These are phyloP conservation scores for Tetramorium simillimum DNA, from an alignment of 1,140 invertebrate species.

Conservation along the genomic window DNA sequence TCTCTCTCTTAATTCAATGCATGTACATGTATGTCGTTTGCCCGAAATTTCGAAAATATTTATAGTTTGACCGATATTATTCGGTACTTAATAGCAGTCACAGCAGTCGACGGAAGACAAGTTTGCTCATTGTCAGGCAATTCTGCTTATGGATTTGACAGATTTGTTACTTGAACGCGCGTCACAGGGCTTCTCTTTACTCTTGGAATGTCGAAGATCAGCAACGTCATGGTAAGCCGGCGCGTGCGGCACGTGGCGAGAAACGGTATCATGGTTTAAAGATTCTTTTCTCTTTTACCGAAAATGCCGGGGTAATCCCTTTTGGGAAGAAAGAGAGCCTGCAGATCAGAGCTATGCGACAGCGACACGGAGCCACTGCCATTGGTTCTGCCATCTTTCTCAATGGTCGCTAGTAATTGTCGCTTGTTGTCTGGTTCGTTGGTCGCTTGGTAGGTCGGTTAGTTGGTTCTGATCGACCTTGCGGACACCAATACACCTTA, in stretches of 20 bases:
- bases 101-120: neutral
- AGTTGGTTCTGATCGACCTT: slow-evolving; percentile 12
- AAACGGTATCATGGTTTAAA: slow-evolving; percentile 25
- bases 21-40: neutral
- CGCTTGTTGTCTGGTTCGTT: neutral
- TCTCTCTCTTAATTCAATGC: neutral
- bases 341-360: slow-evolving; percentile 48
- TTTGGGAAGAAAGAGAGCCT: neutral
- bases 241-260: slow-evolving; percentile 27
- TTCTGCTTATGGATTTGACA: neutral
- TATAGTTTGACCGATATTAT: neutral
- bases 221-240: neutral
- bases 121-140: neutral
- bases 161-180: neutral
- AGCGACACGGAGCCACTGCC: slow-evolving; percentile 51
- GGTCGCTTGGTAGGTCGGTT: neutral
- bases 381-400: neutral
- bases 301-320: slow-evolving; percentile 9
- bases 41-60: neutral
- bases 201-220: neutral
- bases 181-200: neutral
- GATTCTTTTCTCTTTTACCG: slow-evolving; percentile 1
- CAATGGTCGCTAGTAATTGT: neutral
- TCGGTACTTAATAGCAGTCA: neutral
- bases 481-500: neutral